These are phyloP conservation scores for Acrocephalus kingi DNA, from an alignment of 2,113 vertebrate species.

Conservation along the genomic window DNA sequence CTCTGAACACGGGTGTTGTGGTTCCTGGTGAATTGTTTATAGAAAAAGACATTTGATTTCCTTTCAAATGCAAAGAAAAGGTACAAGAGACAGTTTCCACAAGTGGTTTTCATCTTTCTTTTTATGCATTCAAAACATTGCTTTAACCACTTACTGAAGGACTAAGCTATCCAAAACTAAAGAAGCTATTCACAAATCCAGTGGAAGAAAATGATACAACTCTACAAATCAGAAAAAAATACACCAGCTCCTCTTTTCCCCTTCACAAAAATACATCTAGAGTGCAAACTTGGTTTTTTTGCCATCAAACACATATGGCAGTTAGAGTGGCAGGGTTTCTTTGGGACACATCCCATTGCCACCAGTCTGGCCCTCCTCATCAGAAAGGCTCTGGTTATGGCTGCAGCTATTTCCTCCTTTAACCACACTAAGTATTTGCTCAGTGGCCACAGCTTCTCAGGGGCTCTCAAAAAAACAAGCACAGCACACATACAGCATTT, in stretches of 20 bases:
- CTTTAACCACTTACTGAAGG: constrained; percentile 1
- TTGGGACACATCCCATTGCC: not conserved
- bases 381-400: not conserved
- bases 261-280: not conserved
- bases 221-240: constrained; percentile 37
- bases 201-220: constrained; percentile 28
- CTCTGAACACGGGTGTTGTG: not conserved
- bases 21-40: not conserved
- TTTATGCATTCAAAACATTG: constrained; percentile 12
- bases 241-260: not conserved
- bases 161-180: not conserved
- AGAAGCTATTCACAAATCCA: not conserved
- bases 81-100: not conserved
- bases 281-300: not conserved
- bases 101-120: constrained; percentile 33
- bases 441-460: not conserved
- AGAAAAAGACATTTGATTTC: not conserved
- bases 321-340: not conserved
- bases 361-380: not conserved
- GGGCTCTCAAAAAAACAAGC: not conserved
- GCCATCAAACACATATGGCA: not conserved
- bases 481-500: not conserved
- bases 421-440: constrained; percentile 9
- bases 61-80: constrained; percentile 40
- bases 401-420: not conserved